Evolutionary conservation across 37 sponge, comb jelly and placozoan genomes (phyloP).

Genomic region (Axinella damicornis): DNA sequence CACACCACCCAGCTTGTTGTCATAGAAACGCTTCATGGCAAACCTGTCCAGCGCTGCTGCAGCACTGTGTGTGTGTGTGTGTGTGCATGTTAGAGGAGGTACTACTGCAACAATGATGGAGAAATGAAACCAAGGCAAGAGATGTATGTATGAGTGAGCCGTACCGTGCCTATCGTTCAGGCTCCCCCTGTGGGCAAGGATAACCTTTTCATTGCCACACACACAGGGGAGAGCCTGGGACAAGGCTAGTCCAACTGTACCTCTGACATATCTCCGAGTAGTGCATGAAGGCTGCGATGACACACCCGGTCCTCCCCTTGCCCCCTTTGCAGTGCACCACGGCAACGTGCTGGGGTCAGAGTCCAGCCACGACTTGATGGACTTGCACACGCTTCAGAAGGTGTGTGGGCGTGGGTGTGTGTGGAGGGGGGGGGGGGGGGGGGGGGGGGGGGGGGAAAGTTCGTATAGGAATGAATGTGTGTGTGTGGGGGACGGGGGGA

Average conservation of each 20-base stretch:
- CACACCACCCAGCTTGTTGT: constrained; percentile 89
- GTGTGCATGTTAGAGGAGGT: no score
- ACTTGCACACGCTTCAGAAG: constrained; percentile 82
- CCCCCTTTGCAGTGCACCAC: constrained; percentile 99
- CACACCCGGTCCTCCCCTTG: constrained; percentile 97
- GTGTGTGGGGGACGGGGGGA: no score
- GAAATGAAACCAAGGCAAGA: no score
- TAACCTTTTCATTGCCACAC: no score
- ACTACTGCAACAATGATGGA: no score
- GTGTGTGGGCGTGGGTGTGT: neutral
- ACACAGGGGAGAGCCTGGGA: no score
- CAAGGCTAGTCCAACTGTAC: constrained; percentile 28
- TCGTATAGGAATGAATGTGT: no score
- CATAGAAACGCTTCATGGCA: constrained; percentile 96
- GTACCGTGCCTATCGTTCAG: no score
- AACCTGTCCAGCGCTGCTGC: constrained; percentile 93
- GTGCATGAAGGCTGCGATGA: constrained; percentile 97
- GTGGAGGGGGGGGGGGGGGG: neutral
- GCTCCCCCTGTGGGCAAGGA: no score
- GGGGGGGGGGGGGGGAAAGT: no score
- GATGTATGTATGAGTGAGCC: no score
- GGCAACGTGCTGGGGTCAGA: constrained; percentile 91
- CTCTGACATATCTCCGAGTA: constrained; percentile 92
- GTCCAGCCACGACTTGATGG: constrained; percentile 96
- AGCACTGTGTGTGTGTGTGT: constrained; percentile 59